A percentile compares a stretch with the other conserved stretches of the same genome.
phyloP scores from a whole-genome alignment of 2,888 invertebrate genomes.

The Cartodere bifasciata region DNA sequence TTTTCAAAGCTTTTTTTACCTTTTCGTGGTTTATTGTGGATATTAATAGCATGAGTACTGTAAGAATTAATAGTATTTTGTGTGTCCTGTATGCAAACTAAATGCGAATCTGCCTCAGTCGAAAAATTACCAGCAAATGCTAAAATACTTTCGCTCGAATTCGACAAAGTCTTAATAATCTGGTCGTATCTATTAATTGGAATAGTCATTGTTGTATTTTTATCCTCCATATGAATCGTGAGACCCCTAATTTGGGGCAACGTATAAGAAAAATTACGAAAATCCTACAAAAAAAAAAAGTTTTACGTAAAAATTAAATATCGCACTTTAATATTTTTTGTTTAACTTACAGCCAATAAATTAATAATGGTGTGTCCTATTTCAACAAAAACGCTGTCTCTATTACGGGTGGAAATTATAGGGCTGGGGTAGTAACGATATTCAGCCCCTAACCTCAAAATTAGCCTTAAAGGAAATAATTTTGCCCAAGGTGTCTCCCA shows the following conservation, averaged over 20 bases:
- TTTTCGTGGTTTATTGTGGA: slow-evolving; percentile 67
- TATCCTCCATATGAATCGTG: slow-evolving; percentile 71
- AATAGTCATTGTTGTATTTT: slow-evolving; percentile 61
- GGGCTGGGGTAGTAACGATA: slow-evolving; percentile 80
- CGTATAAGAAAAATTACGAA: slow-evolving; percentile 70
- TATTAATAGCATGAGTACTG: slow-evolving; percentile 78
- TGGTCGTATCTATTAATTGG: slow-evolving; percentile 63
- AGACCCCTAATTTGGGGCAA: slow-evolving; percentile 64
- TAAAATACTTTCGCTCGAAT: slow-evolving; percentile 72
- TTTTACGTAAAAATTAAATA: slow-evolving; percentile 2
- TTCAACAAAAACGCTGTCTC: slow-evolving; percentile 71
- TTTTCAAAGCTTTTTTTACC: slow-evolving; percentile 35
- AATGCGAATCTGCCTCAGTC: slow-evolving; percentile 67
- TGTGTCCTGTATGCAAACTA: slow-evolving; percentile 72
- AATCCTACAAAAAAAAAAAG: slow-evolving; percentile 50
- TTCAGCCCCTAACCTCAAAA: slow-evolving; percentile 70
- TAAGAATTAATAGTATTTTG: slow-evolving; percentile 59
- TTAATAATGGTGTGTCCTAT: slow-evolving; percentile 83
- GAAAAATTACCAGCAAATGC: slow-evolving; percentile 75
- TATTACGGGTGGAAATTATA: slow-evolving; percentile 59
- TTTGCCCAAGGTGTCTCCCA: slow-evolving; percentile 78
- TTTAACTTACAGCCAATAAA: slow-evolving; percentile 50
- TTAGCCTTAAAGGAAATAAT: slow-evolving; percentile 58
- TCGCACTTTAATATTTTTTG: background rate
- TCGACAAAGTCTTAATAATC: slow-evolving; percentile 62